Percentiles rank a stretch among this genome's conserved stretches.
These are phyloP conservation scores for Pelecanoides urinatrix DNA, from an alignment of 2,113 vertebrate species.

Conservation along the genomic window DNA sequence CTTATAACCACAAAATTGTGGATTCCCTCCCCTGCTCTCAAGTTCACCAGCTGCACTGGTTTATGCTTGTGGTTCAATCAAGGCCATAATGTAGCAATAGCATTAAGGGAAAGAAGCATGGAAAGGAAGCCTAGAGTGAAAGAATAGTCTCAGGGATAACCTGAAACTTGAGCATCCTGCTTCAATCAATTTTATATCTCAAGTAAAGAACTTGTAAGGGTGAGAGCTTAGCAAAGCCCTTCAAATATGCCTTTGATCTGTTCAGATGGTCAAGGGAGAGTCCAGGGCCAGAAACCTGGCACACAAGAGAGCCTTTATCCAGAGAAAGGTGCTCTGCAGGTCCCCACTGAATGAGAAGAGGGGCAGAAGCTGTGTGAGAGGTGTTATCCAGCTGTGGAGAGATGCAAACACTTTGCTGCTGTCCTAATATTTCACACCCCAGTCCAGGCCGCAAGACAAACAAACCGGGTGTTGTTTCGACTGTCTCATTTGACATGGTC, in stretches of 20 bases:
- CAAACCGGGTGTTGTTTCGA: not conserved
- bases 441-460: not conserved
- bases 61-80: not conserved
- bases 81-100: not conserved
- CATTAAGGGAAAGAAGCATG: not conserved
- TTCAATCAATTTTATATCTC: not conserved
- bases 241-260: constrained; percentile 19
- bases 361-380: not conserved
- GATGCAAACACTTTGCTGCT: not conserved
- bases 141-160: not conserved
- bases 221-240: not conserved
- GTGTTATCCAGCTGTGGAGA: not conserved
- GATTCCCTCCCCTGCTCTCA: not conserved
- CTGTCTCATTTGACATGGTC: constrained; percentile 37
- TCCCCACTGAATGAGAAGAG: not conserved
- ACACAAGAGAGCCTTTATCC: not conserved
- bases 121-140: not conserved
- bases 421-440: constrained; percentile 21
- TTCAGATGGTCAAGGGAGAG: not conserved
- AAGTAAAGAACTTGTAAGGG: not conserved
- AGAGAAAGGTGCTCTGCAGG: not conserved
- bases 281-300: not conserved
- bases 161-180: not conserved
- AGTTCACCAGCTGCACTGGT: not conserved
- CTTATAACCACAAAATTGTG: not conserved